Evolutionary conservation across 2,113 vertebrate genomes (phyloP), one percentile per base, ranked within the genome.

Genomic region (Psettodes erumei): DNA sequence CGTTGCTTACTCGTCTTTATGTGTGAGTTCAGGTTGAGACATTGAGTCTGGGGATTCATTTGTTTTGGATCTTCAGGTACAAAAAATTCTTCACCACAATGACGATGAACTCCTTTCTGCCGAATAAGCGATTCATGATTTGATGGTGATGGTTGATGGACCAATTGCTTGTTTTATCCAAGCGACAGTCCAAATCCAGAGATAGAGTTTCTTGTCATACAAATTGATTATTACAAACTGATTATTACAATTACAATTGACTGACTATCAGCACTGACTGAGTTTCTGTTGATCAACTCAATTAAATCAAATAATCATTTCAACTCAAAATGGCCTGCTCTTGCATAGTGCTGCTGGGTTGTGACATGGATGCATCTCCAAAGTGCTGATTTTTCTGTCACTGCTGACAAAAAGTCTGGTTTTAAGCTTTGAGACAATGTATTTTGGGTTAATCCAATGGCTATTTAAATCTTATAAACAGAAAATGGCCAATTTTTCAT

Each of bases 111-210:
- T n/a, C n/a, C n/a, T n/a, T 30, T 73, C 70, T 69, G 12, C 33
- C 13, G 10, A 37, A n/a, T 68, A 21, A 68, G 2, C 32, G n/a
- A 62, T 37, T 21, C 42, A 77, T 56, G 15, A 53, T 76, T 68
- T 68, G 13, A 8, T 28, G 10, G 50, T 0, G 1, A 10, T n/a
- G n/a, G n/a, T n/a, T n/a, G n/a, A n/a, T n/a, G n/a, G n/a, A n/a
- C 21, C 11, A 28, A 35, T 35, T 16, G 8, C 25, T 47, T 13
- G 12, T 45, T 47, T 54, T 23, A 62, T 40, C 32, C 23, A 37
- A 61, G 11, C 13, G 28, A 11, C 42, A 43, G 38, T 37, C 3
- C 2, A 28, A 58, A 48, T 25, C 4, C 15, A 33, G 28, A 53
- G 0, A 21, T 27, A 7, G 32, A n/a, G 37, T 53, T 61, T 28